Base-by-base conservation (phyloP, 2,113 vertebrate genomes). In the Menura novaehollandiae region DNA sequence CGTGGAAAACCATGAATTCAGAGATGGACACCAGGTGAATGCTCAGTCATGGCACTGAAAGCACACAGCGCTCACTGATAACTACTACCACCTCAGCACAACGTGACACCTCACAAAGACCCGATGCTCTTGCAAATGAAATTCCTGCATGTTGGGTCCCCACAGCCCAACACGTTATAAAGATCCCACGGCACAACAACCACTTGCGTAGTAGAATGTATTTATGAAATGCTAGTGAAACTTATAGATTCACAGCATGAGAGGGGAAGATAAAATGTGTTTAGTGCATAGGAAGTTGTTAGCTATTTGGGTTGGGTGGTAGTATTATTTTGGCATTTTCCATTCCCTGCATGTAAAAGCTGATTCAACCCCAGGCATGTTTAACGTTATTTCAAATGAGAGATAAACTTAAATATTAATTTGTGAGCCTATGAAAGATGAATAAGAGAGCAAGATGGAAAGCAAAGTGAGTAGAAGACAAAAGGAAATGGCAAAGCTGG, bases 201-300 rank as follows among this genome's bases (percentile, higher is more conserved):
- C 7, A 23, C 23, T 43, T 1, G 0, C 35, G 12, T 15, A 51
- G 15, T 4, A 85, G n/a, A 82, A 75, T 12, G 7, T 11, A 6
- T 53, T 63, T 84, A 66, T 49, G 17, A 69, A 87, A 81, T 39
- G 6, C 27, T 51, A n/a, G 21, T 33, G 59, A 74, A 92, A 77
- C 18, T 73, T 26, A 43, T 0, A 58, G 37, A 62, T 18, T 66
- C 64, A 73, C 26, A 62, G n/a, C 17, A 69, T 9, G 10, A 80
- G 28, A 49, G 9, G 7, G 17, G 43, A 69, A 73, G 28, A 60
- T 20, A 35, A 82, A 76, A 85, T 12, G 1, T 5, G 6, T 75
- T 81, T 28, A 63, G 15, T 53, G 28, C 17, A 79, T 80, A 76
- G 56, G 43, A 90, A 85, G 27, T 15, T 71, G 23, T 39, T 56